Evolutionary conservation across 2,797 vertebrate genomes (phyloP).

Genomic region (Molossus alvarezi): DNA sequence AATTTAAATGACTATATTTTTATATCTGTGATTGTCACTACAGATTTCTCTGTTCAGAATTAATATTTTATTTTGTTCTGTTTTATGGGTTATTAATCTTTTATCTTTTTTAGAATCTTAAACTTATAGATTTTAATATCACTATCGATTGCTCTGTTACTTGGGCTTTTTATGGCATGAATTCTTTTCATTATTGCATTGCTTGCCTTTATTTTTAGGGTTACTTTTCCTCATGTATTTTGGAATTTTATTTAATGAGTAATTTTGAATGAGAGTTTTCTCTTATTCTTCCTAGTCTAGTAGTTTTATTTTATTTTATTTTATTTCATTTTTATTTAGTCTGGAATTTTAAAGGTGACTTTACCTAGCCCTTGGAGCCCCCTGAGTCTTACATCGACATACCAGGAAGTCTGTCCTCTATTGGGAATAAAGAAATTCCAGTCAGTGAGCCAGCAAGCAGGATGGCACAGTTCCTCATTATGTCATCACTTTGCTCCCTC

Average conservation of each 20-base stretch:
- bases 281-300: not conserved
- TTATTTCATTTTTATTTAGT: not conserved
- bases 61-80: slow-evolving; percentile 17
- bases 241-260: not conserved
- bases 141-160: not conserved
- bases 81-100: not conserved
- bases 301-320: too few relatives aligned
- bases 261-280: not conserved
- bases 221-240: not conserved
- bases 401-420: not conserved
- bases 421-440: not conserved
- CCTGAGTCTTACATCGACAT: not conserved
- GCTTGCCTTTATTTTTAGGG: not conserved
- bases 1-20: not conserved
- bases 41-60: not conserved
- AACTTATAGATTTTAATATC: not conserved
- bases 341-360: not conserved
- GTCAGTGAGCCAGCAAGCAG: not conserved
- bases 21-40: slow-evolving; percentile 10
- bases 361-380: accelerated
- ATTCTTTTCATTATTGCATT: not conserved
- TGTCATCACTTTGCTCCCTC: not conserved
- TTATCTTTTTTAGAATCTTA: not conserved
- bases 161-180: not conserved
- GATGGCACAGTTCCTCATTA: not conserved